Base-by-base conservation (phyloP, 2,113 vertebrate species). In the Lycaon pictus region DNA sequence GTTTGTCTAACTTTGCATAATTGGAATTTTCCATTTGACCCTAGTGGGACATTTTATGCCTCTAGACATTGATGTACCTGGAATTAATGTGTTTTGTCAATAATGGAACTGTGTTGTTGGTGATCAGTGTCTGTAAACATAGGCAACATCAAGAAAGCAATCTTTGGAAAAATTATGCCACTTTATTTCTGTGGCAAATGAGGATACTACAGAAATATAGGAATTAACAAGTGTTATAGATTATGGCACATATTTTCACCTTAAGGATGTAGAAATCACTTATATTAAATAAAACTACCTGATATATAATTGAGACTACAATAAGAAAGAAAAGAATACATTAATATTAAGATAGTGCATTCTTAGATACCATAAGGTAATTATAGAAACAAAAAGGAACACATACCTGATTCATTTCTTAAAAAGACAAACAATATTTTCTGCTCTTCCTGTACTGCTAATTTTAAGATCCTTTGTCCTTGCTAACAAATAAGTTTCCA, bases 1-100 rank as follows among this genome's bases (percentile, higher is more conserved):
- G 43, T 88, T 84, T 74, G 10, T 29, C 56, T 95, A 74, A 95
- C 58, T 25, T 97, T 80, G 29, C 7, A 69, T 96, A 96, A 90
- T 29, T 91, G 55, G 95, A 51, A 87, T 63, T 94, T 86, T 48
- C 7, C 11, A 37, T 86, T 92, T 79, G 35, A 89, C 20, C 27
- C 8, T 51, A 72, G n/a, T 71, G 88, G 72, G 29, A 92, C 82
- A 86, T 72, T 82, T 94, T 94, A 16, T 87, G 35, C 27, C 48
- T 92, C 80, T 60, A 89, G 80, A 60, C 35, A 79, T 43, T 58
- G 20, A 92, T 65, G 5, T 89, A 80, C n/a, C 9, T 86, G 17
- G 32, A 96, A 96, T 53, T 92, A 80, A 95, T 80, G 10, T 91
- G 51, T 48, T 89, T 89, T 89, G 3, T 92, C 83, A 82, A 35